Evolutionary conservation across 2,113 vertebrate species (phyloP).

Genomic region (Gasterosteus aculeatus): DNA sequence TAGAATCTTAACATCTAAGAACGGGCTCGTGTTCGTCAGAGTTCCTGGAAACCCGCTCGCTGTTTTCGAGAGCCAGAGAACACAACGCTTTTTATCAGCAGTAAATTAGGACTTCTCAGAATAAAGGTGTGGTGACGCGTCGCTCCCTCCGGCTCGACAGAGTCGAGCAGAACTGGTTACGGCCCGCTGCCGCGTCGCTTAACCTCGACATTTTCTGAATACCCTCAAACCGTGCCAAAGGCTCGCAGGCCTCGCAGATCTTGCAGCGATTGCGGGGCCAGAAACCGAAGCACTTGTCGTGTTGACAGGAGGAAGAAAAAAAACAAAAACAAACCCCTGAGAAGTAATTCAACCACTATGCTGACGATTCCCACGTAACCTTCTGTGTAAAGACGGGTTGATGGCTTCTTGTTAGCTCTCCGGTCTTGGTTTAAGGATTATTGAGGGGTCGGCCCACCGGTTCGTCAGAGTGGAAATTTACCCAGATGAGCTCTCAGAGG

Average conservation of each 20-base stretch:
- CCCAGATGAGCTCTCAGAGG: slow-evolving; percentile 43
- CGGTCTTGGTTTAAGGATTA: slow-evolving; percentile 10
- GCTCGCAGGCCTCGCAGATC: not conserved
- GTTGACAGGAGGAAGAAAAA: not conserved
- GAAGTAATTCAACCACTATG: too few species aligned
- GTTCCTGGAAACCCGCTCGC: not conserved
- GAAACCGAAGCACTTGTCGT: not conserved
- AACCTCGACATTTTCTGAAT: not conserved
- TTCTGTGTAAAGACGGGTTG: not conserved
- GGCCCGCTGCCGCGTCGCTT: not conserved
- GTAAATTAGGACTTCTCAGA: not conserved
- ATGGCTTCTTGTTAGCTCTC: slow-evolving; percentile 17
- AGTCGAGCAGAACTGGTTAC: not conserved
- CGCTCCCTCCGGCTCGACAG: not conserved
- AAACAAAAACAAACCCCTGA: too few species aligned
- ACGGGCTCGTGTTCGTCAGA: too few species aligned
- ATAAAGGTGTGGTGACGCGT: not conserved
- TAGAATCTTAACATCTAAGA: too few species aligned
- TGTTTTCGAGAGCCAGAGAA: not conserved
- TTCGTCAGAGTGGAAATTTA: slow-evolving; percentile 58
- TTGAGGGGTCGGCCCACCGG: not conserved
- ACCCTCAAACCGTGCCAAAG: not conserved
- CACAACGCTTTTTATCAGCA: not conserved
- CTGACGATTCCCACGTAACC: not conserved
- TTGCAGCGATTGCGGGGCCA: not conserved